phyloP scores from a whole-genome alignment of 2,113 vertebrate species.

The Colinus virginianus region DNA sequence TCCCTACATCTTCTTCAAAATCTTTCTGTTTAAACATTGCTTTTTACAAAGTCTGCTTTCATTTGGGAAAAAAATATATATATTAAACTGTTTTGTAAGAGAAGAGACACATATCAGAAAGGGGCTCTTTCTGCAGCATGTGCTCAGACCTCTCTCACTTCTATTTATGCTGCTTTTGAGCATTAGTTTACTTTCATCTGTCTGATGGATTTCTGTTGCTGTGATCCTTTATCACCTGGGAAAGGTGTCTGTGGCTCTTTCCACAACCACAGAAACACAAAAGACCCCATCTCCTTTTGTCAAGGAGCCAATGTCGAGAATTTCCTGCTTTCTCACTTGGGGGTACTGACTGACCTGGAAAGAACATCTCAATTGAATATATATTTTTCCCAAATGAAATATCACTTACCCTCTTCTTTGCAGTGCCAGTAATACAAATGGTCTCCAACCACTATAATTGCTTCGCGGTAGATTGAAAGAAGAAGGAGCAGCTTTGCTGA shows the following conservation, averaged over 20 bases:
- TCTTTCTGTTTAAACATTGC: slow-evolving; percentile 38
- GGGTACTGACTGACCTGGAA: slow-evolving; percentile 47
- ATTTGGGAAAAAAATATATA: slow-evolving; percentile 10
- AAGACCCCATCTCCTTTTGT: not conserved
- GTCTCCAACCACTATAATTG: slow-evolving; percentile 42
- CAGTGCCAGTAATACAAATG: slow-evolving; percentile 29
- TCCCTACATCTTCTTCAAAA: slow-evolving; percentile 12
- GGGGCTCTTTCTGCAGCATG: not conserved
- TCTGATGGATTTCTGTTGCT: slow-evolving; percentile 36
- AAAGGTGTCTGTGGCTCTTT: not conserved
- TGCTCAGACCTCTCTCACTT: slow-evolving; percentile 36
- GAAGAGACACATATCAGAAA: not conserved
- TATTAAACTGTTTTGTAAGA: slow-evolving; percentile 47
- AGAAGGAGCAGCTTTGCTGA: slow-evolving; percentile 48
- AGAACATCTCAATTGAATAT: slow-evolving; percentile 44
- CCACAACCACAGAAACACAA: not conserved
- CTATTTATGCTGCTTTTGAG: slow-evolving; percentile 45
- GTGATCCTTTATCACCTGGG: slow-evolving; percentile 30
- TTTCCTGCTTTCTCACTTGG: slow-evolving; percentile 63
- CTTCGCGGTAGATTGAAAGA: slow-evolving; percentile 36
- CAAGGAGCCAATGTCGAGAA: not conserved
- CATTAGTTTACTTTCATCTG: slow-evolving; percentile 37
- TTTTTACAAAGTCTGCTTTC: slow-evolving; percentile 47
- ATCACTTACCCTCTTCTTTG: slow-evolving; percentile 55
- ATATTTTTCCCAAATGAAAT: slow-evolving; percentile 52